Conservation (phyloP, 2,888 invertebrate species). For the Pachycephus smyrnensis region DNA sequence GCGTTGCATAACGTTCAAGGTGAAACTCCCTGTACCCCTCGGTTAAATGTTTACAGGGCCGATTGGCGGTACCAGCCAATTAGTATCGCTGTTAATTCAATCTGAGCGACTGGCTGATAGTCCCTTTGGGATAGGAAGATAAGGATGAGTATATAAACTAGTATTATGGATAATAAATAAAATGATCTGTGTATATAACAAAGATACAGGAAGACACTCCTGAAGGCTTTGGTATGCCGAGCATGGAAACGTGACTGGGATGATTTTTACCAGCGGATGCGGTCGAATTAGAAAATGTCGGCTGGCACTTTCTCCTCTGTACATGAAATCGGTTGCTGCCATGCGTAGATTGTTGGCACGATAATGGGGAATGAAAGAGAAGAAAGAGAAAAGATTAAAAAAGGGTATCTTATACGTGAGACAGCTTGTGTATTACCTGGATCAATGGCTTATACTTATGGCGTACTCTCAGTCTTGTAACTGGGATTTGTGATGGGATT, state of each 20-base stretch:
- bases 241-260: slow-evolving; percentile 26
- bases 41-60: neutral
- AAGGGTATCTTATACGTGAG: neutral
- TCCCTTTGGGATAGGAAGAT: neutral
- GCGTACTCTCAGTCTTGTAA: neutral
- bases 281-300: slow-evolving; percentile 60
- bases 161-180: neutral
- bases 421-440: neutral
- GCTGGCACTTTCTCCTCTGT: slow-evolving; percentile 55
- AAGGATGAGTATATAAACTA: neutral
- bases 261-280: slow-evolving; percentile 56
- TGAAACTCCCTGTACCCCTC: slow-evolving; percentile 44
- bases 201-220: neutral
- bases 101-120: neutral
- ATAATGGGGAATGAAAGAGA: neutral
- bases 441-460: neutral
- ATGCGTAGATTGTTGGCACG: neutral
- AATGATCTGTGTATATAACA: neutral
- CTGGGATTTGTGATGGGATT: neutral
- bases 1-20: slow-evolving; percentile 57
- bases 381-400: neutral
- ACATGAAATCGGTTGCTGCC: neutral
- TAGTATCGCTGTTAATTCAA: slow-evolving; percentile 40
- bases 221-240: neutral
- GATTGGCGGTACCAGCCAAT: slow-evolving; percentile 14